Conservation (phyloP, 2,888 invertebrate genomes). For the Octodonta nipae region DNA sequence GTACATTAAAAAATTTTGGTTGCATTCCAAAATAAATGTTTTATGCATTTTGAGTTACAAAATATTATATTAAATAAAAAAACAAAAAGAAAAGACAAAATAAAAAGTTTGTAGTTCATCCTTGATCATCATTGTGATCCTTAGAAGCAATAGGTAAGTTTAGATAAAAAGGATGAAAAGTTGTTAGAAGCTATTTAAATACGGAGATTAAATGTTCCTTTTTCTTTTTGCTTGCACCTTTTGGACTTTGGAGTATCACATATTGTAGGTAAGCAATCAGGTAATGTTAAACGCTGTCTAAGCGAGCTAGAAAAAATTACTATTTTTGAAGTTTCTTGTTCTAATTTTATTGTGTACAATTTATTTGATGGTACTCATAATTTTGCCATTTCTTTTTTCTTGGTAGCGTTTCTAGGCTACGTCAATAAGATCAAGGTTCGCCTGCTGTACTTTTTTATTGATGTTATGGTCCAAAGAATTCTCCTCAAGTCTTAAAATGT, state of each 20-base stretch:
- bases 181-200: not conserved
- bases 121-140: not conserved
- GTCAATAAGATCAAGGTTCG: too few species aligned
- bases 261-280: conserved; percentile 1
- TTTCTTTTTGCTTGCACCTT: conserved; percentile 1
- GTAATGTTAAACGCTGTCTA: conserved; percentile 1
- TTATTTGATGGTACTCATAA: conserved; percentile 1
- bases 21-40: not conserved
- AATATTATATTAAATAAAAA: not conserved
- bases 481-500: too few species aligned
- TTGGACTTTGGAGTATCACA: conserved; percentile 1
- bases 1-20: not conserved
- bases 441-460: too few species aligned
- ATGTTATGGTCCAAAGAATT: too few species aligned
- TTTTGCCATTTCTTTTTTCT: too few species aligned
- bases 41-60: not conserved
- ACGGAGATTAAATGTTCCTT: conserved; percentile 1
- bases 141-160: not conserved
- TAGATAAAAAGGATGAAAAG: not conserved
- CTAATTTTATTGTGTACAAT: not conserved
- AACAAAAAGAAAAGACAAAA: too few species aligned
- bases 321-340: conserved; percentile 1
- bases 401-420: too few species aligned
- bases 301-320: not conserved
- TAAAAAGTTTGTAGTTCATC: too few species aligned